Conservation (phyloP, 1,140 invertebrate species). For the Trichonephila clavata region DNA sequence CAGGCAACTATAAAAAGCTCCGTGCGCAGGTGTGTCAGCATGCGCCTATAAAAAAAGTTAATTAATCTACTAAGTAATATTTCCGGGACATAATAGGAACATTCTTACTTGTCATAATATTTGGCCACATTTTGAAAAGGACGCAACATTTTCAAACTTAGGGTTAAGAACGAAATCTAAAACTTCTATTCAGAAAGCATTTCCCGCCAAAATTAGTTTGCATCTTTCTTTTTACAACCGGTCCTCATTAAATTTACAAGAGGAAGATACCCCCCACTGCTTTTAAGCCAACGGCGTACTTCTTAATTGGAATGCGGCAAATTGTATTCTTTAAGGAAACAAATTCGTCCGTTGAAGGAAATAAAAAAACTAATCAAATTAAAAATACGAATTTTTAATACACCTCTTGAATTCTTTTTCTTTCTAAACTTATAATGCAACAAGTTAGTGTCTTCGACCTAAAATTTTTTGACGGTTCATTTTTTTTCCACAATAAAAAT, state of each 20-base stretch:
- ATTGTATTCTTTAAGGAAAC: constrained; percentile 6
- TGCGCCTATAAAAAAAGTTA: background rate
- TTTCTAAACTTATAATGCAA: too few species aligned
- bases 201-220: background rate
- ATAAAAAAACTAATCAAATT: background rate
- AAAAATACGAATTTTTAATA: background rate
- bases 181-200: background rate
- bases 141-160: too few species aligned
- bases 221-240: background rate
- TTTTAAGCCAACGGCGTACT: background rate
- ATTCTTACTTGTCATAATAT: background rate
- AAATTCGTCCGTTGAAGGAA: background rate
- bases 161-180: too few species aligned
- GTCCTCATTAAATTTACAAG: background rate
- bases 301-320: constrained; percentile 14
- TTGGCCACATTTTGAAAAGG: too few species aligned
- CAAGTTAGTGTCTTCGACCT: too few species aligned
- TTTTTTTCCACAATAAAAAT: too few species aligned
- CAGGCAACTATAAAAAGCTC: background rate
- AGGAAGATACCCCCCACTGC: background rate
- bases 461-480: too few species aligned
- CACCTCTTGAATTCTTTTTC: too few species aligned
- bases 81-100: background rate
- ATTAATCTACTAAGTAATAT: background rate
- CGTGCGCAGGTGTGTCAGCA: background rate